Evolutionary conservation across 2,113 vertebrate genomes (phyloP), one percentile per base, ranked within the genome.

Genomic region (Neolamprologus modestus): DNA sequence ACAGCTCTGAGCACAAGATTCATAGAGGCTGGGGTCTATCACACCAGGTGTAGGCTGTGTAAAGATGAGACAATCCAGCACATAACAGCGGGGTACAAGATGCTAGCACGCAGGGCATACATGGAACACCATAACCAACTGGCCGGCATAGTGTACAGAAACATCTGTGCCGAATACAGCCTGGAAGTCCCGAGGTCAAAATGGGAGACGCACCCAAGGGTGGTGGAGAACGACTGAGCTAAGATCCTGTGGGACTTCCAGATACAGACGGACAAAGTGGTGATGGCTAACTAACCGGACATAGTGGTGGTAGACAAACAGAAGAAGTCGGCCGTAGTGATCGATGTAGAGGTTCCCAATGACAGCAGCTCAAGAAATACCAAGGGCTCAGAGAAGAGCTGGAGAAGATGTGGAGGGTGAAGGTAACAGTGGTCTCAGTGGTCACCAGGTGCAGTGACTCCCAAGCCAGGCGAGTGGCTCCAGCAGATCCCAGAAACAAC

Each of bases 351-450:
- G 14, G 45, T 16, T 16, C 45, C 6, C 2, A 47, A 47, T 47
- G 45, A 47, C 7, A 47, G 45, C 45, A 47, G 7, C 45, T 47
- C 0, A 1, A 47, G 45, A 47, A 47, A 47, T 47, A 47, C 4
- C 45, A 47, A 16, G 45, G 7, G 45, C 45, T 47, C 45, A 47
- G 45, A 47, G 45, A 47, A 47, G 42, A 47, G 42, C 14, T 47
- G 3, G 42, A 7, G 42, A 7, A 7, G 7, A 47, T 16, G 14
- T 47, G 14, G 45, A 47, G 14, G 45, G 45, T 47, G 14, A 47
- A 47, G 42, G 42, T 47, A 16, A 47, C 2, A 0, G 45, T 47
- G 14, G 45, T 16, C 45, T 0, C 42, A 0, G 14, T 14, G 42
- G 42, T 45, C 13, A 45, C 13, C 1, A 0, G 42, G 42, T 45